Percentiles rank a stretch among this genome's conserved stretches.
Evolutionary conservation across 2,888 invertebrate genomes (phyloP).

Genomic region (Nematopogon swammerdamellus): DNA sequence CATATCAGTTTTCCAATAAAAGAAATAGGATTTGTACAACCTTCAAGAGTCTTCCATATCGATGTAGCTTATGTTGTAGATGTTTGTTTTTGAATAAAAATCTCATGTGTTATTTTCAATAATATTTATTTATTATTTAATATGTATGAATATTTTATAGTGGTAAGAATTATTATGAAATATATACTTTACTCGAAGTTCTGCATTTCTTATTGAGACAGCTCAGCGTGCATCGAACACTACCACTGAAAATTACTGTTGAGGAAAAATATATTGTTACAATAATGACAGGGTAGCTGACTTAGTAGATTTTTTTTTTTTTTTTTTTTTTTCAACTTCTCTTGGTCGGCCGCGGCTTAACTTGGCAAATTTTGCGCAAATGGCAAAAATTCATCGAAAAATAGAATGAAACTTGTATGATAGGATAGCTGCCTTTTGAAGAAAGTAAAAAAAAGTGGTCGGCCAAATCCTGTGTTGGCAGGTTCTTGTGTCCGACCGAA

Average conservation of each 20-base stretch:
- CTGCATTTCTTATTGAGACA: conserved; percentile 9
- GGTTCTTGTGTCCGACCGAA: no score
- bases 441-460: no score
- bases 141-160: conserved; percentile 20
- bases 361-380: no score
- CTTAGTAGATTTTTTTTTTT: no score
- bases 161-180: conserved; percentile 20
- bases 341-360: no score
- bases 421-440: no score
- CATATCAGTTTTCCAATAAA: conserved; percentile 53
- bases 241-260: conserved; percentile 63
- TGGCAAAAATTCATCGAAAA: no score
- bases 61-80: conserved; percentile 15
- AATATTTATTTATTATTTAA: conserved; percentile 5
- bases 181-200: conserved; percentile 9
- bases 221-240: conserved; percentile 77
- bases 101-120: conserved; percentile 3
- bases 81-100: conserved; percentile 8
- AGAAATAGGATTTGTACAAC: conserved; percentile 39
- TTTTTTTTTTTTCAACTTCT: no score
- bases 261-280: no score
- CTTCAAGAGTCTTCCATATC: conserved; percentile 55
- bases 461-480: no score
- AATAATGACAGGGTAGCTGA: no score
- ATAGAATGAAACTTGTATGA: no score